phyloP scores from a whole-genome alignment of 1,140 invertebrate genomes.

The Trichonephila clavipes region DNA sequence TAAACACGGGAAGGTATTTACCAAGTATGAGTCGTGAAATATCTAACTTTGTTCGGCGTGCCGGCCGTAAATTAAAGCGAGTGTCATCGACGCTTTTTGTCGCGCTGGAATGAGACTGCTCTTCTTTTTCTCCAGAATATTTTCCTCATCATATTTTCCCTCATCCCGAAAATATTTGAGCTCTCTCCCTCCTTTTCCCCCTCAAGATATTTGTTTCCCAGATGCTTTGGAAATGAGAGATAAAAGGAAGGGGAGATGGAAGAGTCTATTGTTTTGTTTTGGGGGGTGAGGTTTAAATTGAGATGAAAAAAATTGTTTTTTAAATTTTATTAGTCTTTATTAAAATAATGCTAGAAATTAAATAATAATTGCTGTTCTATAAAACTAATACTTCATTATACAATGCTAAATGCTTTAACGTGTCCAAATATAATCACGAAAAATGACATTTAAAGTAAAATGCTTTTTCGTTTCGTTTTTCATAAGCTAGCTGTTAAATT shows the following conservation, averaged over 20 bases:
- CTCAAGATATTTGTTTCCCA: neutral
- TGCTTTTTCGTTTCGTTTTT: too few species aligned
- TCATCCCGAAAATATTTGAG: constrained; percentile 22
- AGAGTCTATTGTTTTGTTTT: neutral
- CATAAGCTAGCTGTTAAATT: too few species aligned
- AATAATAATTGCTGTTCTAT: too few species aligned
- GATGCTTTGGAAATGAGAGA: constrained; percentile 17
- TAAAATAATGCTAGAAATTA: too few species aligned
- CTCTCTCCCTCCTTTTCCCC: neutral
- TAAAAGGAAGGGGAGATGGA: neutral
- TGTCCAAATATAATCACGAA: neutral
- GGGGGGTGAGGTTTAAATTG: neutral
- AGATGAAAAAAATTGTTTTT: neutral
- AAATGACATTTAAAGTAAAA: too few species aligned
- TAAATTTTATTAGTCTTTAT: too few species aligned
- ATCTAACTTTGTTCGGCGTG: constrained; percentile 68
- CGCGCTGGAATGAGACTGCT: constrained; percentile 52
- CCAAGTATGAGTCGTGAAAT: constrained; percentile 76
- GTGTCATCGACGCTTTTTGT: constrained; percentile 71
- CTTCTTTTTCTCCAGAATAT: constrained; percentile 27
- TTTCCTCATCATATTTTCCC: constrained; percentile 36
- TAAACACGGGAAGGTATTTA: constrained; percentile 75
- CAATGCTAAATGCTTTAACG: neutral
- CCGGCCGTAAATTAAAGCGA: constrained; percentile 71
- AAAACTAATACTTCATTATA: too few species aligned